A percentile compares a stretch with the other conserved stretches of the same genome.
phyloP scores from a whole-genome alignment of 2,113 vertebrate genomes.

The Progne subis region DNA sequence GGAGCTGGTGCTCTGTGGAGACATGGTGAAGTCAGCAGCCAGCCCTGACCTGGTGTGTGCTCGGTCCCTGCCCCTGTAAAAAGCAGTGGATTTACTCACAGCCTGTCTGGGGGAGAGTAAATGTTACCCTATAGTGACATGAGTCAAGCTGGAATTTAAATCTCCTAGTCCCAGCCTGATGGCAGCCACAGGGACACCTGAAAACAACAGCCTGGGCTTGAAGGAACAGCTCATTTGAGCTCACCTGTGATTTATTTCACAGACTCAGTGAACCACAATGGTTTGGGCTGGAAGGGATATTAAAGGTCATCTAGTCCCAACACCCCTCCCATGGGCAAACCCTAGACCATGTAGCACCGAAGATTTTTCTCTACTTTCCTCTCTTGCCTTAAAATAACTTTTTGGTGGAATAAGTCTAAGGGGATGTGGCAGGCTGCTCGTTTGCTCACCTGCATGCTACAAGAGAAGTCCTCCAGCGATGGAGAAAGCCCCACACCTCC shows the following conservation, averaged over 20 bases:
- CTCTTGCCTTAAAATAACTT: background rate
- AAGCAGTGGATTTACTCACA: background rate
- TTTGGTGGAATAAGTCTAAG: background rate
- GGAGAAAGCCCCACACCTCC: background rate
- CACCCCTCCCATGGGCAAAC: background rate
- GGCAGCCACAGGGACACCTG: background rate
- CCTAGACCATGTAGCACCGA: background rate
- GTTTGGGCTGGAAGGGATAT: background rate
- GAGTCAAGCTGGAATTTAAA: background rate
- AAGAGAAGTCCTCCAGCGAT: background rate
- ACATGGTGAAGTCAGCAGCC: background rate
- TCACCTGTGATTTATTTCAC: background rate
- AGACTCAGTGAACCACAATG: background rate
- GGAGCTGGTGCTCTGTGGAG: background rate
- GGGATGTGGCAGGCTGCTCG: rapidly evolving
- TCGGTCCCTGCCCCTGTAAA: background rate
- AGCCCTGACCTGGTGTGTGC: too few relatives aligned
- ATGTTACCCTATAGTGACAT: background rate
- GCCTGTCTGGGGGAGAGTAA: background rate
- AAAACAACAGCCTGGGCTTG: background rate
- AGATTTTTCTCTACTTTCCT: background rate
- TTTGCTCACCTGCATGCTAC: background rate
- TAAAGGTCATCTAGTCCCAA: background rate
- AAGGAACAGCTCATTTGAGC: background rate
- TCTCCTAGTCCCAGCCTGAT: rapidly evolving